These are phyloP conservation scores for Heliconius eleuchia DNA, from an alignment of 1,140 invertebrate species.

Conservation along the genomic window DNA sequence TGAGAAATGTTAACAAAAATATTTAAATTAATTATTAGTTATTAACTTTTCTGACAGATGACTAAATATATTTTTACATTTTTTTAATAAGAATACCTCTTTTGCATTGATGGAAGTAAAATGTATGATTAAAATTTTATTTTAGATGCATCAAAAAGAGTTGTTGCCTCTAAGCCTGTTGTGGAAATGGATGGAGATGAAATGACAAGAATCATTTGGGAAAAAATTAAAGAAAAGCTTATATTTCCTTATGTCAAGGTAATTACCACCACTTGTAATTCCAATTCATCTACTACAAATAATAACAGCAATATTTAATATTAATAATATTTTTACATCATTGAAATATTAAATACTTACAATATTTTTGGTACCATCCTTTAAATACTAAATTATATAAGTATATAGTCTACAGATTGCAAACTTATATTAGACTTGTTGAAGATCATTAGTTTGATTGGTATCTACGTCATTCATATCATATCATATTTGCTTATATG, in stretches of 20 bases:
- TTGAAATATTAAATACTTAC: not conserved
- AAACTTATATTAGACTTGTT: constrained; percentile 1
- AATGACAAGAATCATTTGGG: constrained; percentile 95
- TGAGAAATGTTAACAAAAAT: not conserved
- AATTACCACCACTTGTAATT: constrained; percentile 25
- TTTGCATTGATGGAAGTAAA: not conserved
- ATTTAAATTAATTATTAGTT: not conserved
- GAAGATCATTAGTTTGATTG: constrained; percentile 3
- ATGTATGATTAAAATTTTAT: constrained; percentile 31
- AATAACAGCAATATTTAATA: not conserved
- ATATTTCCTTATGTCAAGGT: constrained; percentile 94
- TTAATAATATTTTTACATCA: not conserved
- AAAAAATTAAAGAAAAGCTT: constrained; percentile 93
- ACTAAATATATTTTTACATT: not conserved
- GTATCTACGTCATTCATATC: constrained; percentile 6
- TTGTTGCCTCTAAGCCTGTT: constrained; percentile 87
- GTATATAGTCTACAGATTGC: not conserved
- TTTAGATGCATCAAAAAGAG: constrained; percentile 83
- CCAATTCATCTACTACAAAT: not conserved
- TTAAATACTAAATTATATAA: not conserved
- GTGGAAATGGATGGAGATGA: constrained; percentile 97
- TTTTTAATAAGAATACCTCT: not conserved
- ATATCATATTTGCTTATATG: not conserved
- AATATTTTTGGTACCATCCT: not conserved
- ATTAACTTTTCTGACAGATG: not conserved